phyloP scores from a whole-genome alignment of 1,140 invertebrate species.

The Halictus rubicundus region DNA sequence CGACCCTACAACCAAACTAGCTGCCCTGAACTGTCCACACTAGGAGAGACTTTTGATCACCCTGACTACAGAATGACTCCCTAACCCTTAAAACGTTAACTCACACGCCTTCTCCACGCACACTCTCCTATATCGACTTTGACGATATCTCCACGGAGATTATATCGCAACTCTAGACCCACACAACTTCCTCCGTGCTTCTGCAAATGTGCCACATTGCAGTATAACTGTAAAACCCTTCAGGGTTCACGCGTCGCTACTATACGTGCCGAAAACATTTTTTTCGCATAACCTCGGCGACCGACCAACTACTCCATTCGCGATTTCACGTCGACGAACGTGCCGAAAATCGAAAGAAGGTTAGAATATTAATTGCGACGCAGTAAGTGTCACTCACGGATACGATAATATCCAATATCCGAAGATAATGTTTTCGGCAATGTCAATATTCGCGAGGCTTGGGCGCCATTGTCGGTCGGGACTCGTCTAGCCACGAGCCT shows the following conservation, averaged over 20 bases:
- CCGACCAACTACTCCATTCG: constrained; percentile 30
- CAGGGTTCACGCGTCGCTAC: constrained; percentile 79
- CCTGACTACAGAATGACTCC: constrained; percentile 62
- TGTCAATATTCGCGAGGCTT: constrained; percentile 76
- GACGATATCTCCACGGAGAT: constrained; percentile 60
- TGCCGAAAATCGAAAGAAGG: constrained; percentile 55
- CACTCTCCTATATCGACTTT: constrained; percentile 58
- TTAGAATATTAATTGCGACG: constrained; percentile 73
- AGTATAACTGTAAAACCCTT: constrained; percentile 82
- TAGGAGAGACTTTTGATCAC: constrained; percentile 52
- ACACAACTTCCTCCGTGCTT: constrained; percentile 78
- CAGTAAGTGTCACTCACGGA: constrained; percentile 69
- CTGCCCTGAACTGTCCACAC: constrained; percentile 66
- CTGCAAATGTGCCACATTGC: constrained; percentile 81
- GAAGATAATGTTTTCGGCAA: constrained; percentile 74
- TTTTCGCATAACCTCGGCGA: constrained; percentile 76
- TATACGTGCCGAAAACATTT: constrained; percentile 79
- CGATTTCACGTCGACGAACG: constrained; percentile 47
- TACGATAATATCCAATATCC: constrained; percentile 63
- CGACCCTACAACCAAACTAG: constrained; percentile 78
- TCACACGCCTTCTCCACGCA: constrained; percentile 63
- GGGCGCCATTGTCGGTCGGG: constrained; percentile 74
- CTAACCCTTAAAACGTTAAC: constrained; percentile 69
- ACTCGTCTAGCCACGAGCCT: constrained; percentile 67
- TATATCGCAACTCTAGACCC: constrained; percentile 69